Conservation (phyloP, 2,113 vertebrate species). For the Archocentrus centrarchus region DNA sequence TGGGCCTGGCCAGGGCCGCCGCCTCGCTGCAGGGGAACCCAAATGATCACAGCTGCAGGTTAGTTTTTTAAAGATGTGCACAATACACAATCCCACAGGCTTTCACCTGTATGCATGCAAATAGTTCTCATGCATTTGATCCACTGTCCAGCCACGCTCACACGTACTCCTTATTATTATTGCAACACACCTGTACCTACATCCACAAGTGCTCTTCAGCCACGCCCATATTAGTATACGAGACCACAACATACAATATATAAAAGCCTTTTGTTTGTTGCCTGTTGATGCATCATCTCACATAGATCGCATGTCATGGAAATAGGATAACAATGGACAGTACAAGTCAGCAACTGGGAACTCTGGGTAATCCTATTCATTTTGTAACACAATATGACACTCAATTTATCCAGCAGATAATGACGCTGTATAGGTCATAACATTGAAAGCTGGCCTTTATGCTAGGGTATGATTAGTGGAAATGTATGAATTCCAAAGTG, state of each 20-base stretch:
- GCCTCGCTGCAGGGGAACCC: constrained; percentile 82
- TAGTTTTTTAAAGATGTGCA: constrained; percentile 42
- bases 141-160: neutral
- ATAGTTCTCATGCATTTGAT: neutral
- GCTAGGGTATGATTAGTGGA: constrained; percentile 44
- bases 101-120: constrained; percentile 9
- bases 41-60: constrained; percentile 93
- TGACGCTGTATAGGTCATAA: constrained; percentile 52
- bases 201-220: constrained; percentile 32
- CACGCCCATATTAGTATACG: constrained; percentile 7
- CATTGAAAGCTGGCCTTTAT: constrained; percentile 30
- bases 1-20: constrained; percentile 88
- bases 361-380: constrained; percentile 49
- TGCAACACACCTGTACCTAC: constrained; percentile 1
- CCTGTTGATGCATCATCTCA: neutral
- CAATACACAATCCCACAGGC: neutral
- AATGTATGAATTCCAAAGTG: constrained; percentile 42
- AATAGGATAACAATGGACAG: constrained; percentile 46
- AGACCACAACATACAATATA: constrained; percentile 21
- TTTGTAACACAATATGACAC: constrained; percentile 57
- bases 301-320: constrained; percentile 36
- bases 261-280: constrained; percentile 43
- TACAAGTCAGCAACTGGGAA: constrained; percentile 42
- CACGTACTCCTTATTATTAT: neutral
- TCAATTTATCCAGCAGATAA: constrained; percentile 51